phyloP scores from a whole-genome alignment of 2,888 invertebrate genomes.

The Cephus pygmeus region DNA sequence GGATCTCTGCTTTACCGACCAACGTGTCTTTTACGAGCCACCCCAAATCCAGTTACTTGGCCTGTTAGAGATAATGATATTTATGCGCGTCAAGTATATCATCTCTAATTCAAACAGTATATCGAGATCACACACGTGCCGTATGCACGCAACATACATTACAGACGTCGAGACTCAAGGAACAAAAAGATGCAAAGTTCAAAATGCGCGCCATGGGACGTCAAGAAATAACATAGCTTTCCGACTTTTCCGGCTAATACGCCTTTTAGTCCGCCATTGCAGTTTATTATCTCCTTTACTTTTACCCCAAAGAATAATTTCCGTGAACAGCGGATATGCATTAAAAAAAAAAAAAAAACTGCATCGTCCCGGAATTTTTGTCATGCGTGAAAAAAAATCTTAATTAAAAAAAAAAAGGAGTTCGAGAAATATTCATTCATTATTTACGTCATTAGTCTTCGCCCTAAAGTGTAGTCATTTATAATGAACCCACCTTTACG shows the following conservation, averaged over 20 bases:
- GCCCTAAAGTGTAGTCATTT: not conserved
- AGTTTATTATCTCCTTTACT: not conserved
- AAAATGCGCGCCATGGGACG: slow-evolving; percentile 10
- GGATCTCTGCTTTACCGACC: slow-evolving; percentile 20
- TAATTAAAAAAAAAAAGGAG: not conserved
- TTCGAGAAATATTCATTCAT: not conserved
- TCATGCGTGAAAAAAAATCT: not conserved
- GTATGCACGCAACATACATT: not conserved
- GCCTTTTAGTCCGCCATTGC: not conserved
- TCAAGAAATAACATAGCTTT: not conserved
- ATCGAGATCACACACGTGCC: not conserved
- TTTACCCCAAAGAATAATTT: not conserved
- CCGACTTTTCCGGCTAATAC: not conserved
- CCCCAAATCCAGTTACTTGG: slow-evolving; percentile 47
- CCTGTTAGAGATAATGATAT: slow-evolving; percentile 53
- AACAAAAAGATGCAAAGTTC: not conserved
- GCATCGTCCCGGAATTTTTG: not conserved
- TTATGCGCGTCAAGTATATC: slow-evolving; percentile 49
- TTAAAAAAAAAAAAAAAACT: no score
- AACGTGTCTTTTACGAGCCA: slow-evolving; percentile 22
- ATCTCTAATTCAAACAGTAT: slow-evolving; percentile 21
- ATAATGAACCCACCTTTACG: not conserved
- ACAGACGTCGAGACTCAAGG: not conserved
- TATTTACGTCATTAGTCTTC: not conserved
- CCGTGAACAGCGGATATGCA: not conserved